Evolutionary conservation across 2,888 invertebrate species (phyloP), one percentile per base, ranked within the genome.

Genomic region (Tinea trinotella): DNA sequence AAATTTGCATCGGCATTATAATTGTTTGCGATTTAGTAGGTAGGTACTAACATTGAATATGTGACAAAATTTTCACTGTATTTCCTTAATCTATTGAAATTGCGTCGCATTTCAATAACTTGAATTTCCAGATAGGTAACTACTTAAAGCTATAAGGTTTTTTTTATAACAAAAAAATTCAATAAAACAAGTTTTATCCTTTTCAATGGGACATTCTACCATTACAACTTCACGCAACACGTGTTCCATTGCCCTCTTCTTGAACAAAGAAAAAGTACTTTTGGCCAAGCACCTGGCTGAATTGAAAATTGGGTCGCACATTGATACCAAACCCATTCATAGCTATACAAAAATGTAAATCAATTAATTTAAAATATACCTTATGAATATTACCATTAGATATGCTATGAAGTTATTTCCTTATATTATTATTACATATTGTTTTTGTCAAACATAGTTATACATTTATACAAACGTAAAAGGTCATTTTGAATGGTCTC

Each of bases 291-390:
- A 83, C 82, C 82, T 83, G 81, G 82, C 64, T 55, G 60, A 64
- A 60, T 20, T 46, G 1, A 22, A 49, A 83, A 81, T 76, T 83
- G 80, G 83, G 83, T 83, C 83, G 81, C 81, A 80, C 80, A 46
- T 46, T 46, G 18, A 17, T n/a, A 46, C 13, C n/a, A 1, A 46
- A 9, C 5, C 13, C 40, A 40, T 40, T 30, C n/a, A 30, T 30
- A 30, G 30, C 7, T 30, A 30, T 7, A 30, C 30, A 30, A 1
- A 4, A 30, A n/a, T n/a, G n/a, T 30, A 30, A 30, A 30, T 1
- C 7, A 2, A 30, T n/a, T 30, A 30, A 10, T 30, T n/a, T 30
- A 7, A 10, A 30, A 30, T 30, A n/a, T 4, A 30, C 30, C 30
- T n/a, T n/a, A n/a, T n/a, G n/a, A n/a, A n/a, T n/a, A n/a, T n/a